phyloP scores from a whole-genome alignment of 2,113 vertebrate species.

The Zosterops japonicus region DNA sequence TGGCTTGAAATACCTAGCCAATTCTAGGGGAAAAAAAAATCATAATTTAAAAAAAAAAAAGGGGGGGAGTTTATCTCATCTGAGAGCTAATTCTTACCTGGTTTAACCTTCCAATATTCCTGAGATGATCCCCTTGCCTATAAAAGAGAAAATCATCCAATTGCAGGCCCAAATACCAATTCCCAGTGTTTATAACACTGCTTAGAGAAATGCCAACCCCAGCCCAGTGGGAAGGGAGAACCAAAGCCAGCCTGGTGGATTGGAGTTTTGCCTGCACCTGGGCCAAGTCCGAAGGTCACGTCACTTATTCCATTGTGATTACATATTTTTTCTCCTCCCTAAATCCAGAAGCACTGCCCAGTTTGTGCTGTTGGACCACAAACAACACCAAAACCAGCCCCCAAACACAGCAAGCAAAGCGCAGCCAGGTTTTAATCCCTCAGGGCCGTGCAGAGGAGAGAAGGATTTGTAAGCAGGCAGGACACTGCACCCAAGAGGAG shows the following conservation, averaged over 20 bases:
- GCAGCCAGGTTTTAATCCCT: not conserved
- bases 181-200: fast-evolving
- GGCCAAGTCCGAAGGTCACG: not conserved
- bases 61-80: no score
- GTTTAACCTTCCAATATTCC: not conserved
- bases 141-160: not conserved
- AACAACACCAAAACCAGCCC: fast-evolving
- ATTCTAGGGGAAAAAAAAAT: no score
- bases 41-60: not conserved
- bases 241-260: not conserved
- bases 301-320: fast-evolving
- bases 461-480: not conserved
- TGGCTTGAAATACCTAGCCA: not conserved
- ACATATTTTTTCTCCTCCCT: not conserved
- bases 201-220: not conserved
- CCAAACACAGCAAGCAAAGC: not conserved
- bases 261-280: not conserved
- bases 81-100: conserved; percentile 21
- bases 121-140: not conserved
- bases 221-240: fast-evolving
- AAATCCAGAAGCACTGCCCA: not conserved
- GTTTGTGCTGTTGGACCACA: not conserved
- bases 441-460: fast-evolving
- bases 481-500: fast-evolving
- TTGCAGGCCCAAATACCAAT: not conserved